Evolutionary conservation across 1,140 invertebrate genomes (phyloP), one percentile per base, ranked within the genome.

Genomic region (Cheumatopsyche charites): DNA sequence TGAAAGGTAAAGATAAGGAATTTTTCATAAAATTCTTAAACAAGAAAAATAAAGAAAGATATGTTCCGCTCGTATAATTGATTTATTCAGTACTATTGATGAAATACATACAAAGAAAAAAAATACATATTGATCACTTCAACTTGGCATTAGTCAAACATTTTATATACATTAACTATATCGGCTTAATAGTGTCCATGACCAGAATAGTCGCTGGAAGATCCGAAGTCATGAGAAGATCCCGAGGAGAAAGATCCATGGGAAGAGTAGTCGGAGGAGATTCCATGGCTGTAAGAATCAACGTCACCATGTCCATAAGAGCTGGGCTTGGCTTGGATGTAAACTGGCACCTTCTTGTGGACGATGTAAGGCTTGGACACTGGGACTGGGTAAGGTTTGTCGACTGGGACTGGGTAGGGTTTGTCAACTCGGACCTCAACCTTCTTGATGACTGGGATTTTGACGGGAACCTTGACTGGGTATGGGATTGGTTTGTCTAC

Each of bases 381-480:
- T 19, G 29, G 62, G 15, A 72, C 68, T 58, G 70, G 70, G 52
- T 66, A 66, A 3, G 70, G 70, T 25, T 55, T 68, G 23, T 73
- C 63, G 0, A 77, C 76, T 29, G 67, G 76, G 0, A 77, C 76
- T n/a, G 74, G 74, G 26, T 68, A 67, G 5, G 76, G 74, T 58
- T 73, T 77, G 13, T 73, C 71, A 2, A 77, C 76, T 12, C 55
- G 63, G 12, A 73, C 72, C 43, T 73, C 58, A 21, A 73, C 61
- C 58, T 21, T 73, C 42, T 74, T 43, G 13, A 71, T 58, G 5
- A 76, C 72, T 17, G 76, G 76, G 11, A 74, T 71, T 21, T 77
- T 73, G 58, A 72, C 66, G 29, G 63, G 66, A n/a, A 77, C 76
- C 61, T 73, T 74, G 43, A 77, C 75, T 41, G 77, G 75, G 55